Conservation (phyloP, 1,140 invertebrate species). For the Drosophila erecta region DNA sequence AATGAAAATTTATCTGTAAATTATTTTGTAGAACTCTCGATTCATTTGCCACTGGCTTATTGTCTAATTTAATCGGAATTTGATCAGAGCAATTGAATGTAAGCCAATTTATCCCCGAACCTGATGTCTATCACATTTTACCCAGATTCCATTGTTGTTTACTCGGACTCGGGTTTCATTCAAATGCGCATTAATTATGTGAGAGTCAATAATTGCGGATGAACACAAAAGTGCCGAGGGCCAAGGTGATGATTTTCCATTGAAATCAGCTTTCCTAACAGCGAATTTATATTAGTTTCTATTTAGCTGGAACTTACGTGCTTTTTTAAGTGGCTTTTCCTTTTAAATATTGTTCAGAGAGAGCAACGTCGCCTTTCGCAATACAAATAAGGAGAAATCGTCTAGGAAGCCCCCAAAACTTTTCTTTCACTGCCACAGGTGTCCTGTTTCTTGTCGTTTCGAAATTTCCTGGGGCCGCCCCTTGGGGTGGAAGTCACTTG, state of each 20-base stretch:
- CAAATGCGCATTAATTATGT: slow-evolving; percentile 63
- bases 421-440: slow-evolving; percentile 20
- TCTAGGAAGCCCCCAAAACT: neutral
- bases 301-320: slow-evolving; percentile 27
- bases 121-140: slow-evolving; percentile 14
- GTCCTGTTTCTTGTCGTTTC: slow-evolving; percentile 32
- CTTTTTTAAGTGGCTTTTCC: slow-evolving; percentile 36
- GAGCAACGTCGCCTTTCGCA: slow-evolving; percentile 37
- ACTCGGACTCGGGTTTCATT: slow-evolving; percentile 22
- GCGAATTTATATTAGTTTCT: slow-evolving; percentile 5
- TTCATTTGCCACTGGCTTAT: neutral
- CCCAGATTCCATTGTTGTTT: slow-evolving; percentile 31
- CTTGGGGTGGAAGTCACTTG: slow-evolving; percentile 25
- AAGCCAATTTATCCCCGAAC: slow-evolving; percentile 5
- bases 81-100: slow-evolving; percentile 12
- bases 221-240: slow-evolving; percentile 50
- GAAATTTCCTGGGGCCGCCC: slow-evolving; percentile 23
- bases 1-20: neutral
- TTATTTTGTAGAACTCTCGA: neutral
- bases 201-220: slow-evolving; percentile 49
- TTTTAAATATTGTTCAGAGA: slow-evolving; percentile 26
- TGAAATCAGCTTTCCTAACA: slow-evolving; percentile 10
- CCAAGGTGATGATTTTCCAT: slow-evolving; percentile 16
- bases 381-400: slow-evolving; percentile 21
- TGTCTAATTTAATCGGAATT: slow-evolving; percentile 3